Percentiles rank a stretch among this genome's conserved stretches.
Evolutionary conservation across 1,140 invertebrate species (phyloP).

Genomic region (Cotesia typhae): DNA sequence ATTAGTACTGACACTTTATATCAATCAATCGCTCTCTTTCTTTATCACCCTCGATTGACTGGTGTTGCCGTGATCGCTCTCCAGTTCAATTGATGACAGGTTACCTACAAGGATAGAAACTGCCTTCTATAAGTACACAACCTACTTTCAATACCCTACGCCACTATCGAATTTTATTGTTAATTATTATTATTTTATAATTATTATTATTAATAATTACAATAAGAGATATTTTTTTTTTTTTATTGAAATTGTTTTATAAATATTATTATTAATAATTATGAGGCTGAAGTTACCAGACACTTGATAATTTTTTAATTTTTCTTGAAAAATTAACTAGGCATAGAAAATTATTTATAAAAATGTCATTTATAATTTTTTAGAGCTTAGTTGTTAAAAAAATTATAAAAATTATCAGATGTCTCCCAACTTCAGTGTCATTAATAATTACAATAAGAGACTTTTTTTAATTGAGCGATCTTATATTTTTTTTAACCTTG

Average conservation of each 20-base stretch:
- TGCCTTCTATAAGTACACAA: constrained; percentile 64
- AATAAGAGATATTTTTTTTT: constrained; percentile 17
- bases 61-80: neutral
- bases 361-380: no score
- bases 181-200: constrained; percentile 47
- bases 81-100: constrained; percentile 44
- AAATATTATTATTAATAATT: no score
- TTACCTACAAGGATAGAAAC: constrained; percentile 67
- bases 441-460: neutral
- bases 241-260: no score
- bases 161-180: constrained; percentile 50
- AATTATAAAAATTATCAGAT: no score
- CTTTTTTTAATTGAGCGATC: constrained; percentile 43
- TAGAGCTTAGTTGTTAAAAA: no score
- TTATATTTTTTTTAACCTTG: constrained; percentile 1
- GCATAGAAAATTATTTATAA: no score
- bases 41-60: no score
- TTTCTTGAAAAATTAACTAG: no score
- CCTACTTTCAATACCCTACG: constrained; percentile 43
- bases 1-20: constrained; percentile 38
- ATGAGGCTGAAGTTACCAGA: no score
- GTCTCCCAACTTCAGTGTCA: neutral
- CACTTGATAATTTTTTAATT: no score
- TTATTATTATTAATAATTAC: constrained; percentile 6
- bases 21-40: no score